These are phyloP conservation scores for Pelecanus crispus DNA, from an alignment of 2,113 vertebrate species.

Conservation along the genomic window DNA sequence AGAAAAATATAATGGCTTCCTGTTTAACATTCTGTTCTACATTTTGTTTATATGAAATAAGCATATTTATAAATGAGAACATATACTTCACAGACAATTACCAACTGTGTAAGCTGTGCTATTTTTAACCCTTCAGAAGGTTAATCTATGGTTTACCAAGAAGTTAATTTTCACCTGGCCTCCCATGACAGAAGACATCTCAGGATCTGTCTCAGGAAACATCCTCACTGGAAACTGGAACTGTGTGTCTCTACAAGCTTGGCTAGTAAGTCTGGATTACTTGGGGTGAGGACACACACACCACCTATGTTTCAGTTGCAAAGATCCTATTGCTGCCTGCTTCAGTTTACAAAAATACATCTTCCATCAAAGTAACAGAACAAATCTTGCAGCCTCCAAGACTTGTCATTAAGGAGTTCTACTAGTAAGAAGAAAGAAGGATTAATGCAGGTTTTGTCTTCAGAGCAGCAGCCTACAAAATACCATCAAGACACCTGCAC, in stretches of 20 bases:
- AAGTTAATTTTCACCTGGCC: background rate
- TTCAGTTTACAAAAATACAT: background rate
- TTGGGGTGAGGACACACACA: accelerated
- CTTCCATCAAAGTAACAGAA: background rate
- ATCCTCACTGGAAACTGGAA: background rate
- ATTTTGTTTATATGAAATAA: background rate
- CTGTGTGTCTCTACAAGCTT: background rate
- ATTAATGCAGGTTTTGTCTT: background rate
- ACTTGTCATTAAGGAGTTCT: background rate
- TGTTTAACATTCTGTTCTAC: background rate
- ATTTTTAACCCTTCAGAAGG: background rate
- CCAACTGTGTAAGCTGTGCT: background rate
- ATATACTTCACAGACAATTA: background rate
- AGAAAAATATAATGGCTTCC: background rate
- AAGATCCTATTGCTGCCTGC: background rate
- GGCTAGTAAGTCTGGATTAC: background rate
- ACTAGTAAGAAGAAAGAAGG: background rate
- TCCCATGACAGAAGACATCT: background rate
- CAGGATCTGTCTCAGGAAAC: background rate
- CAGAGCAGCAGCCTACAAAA: background rate
- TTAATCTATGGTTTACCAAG: background rate
- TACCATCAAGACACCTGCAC: background rate
- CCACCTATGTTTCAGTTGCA: accelerated
- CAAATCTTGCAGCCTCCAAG: background rate
- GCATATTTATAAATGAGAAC: background rate